Evolutionary conservation across 2,888 invertebrate genomes (phyloP), one percentile per base, ranked within the genome.

Genomic region (Branchinecta sandiegonensis): DNA sequence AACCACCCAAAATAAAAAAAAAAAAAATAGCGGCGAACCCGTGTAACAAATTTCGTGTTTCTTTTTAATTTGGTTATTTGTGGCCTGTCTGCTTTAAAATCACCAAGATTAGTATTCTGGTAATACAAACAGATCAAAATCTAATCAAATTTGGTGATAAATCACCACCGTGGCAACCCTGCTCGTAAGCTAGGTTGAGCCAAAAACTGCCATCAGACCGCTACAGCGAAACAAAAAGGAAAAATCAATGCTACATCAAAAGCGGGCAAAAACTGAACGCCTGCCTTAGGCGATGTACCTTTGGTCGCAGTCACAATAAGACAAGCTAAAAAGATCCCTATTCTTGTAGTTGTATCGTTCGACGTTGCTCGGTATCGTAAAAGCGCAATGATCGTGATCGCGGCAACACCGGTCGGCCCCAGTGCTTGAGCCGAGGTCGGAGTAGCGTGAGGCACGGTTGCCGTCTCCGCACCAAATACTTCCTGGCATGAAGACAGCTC

Each of bases 391-490:
- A 78, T 89, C 89, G 78, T 89, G 89, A 66, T 83, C 80, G 72
- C 88, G 80, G 79, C 89, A 89, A 80, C 89, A 89, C 66, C 80
- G 78, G 77, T 89, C 89, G 70, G 85, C 84, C 37, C 78, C 77
- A 64, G 78, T 78, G 74, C 82, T 78, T 10, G 77, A 77, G 2
- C 84, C 88, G 73, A 88, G 79, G 71, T 87, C 83, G 72, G 80
- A 81, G 78, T 84, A 86, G 65, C 79, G 79, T 68, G 76, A 80
- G 72, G 79, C 87, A 76, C 76, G 80, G 75, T 80, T 83, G 76
- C 77, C 84, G 77, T 75, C 82, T 9, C 89, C 89, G 78, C 89
- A 89, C 89, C 88, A 89, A 75, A 86, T 84, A 13, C 86, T 86
- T 68, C 86, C 86, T 5, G 86, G 86, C 71, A 74, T 72, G 17